Base-by-base conservation (phyloP, 1,140 invertebrate species). In the Panulirus ornatus region DNA sequence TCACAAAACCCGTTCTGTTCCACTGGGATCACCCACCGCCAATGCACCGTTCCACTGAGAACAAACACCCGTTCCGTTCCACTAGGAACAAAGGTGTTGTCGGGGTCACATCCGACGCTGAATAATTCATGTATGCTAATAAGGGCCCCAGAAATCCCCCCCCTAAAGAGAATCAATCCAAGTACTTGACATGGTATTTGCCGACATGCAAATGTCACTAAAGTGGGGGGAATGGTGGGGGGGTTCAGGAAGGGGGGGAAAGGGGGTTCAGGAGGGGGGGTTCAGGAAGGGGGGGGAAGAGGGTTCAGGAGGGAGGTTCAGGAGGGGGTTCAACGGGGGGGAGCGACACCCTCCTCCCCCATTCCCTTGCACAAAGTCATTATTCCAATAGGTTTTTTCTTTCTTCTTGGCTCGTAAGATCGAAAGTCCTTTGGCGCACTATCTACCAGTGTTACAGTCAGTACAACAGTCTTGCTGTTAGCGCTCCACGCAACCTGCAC, bases 161-260 rank as follows among this genome's bases (percentile, higher is more conserved):
- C 42, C 66, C 66, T 34, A 79, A 79, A 79, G 76, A 51, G 76
- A 79, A 79, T 79, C 76, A 79, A 79, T 79, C 42, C 42, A 44
- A 79, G 76, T 79, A 79, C 76, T 79, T 79, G 42, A 79, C 76
- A 79, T n/a, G 76, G 76, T 79, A 79, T 79, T 79, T 79, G 76
- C 76, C 51, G 42, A 51, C 76, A 79, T 79, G 76, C 42, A 79
- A 79, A 79, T 79, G 44, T 79, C n/a, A 51, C 19, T 58, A 58
- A 58, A 11, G 51, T 11, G 51, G 22, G 22, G 51, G 51, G 22
- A 58, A 58, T 11, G 51, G 22, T 58, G 51, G 51, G 11, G 51
- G 51, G 51, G 51, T 58, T 58, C 11, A 58, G 51, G 11, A 11
- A 22, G 51, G 51, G 11, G 11, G 51, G 51, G 11, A 11, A 22